These are phyloP conservation scores for Sesia bembeciformis DNA, from an alignment of 2,888 invertebrate species.

Conservation along the genomic window DNA sequence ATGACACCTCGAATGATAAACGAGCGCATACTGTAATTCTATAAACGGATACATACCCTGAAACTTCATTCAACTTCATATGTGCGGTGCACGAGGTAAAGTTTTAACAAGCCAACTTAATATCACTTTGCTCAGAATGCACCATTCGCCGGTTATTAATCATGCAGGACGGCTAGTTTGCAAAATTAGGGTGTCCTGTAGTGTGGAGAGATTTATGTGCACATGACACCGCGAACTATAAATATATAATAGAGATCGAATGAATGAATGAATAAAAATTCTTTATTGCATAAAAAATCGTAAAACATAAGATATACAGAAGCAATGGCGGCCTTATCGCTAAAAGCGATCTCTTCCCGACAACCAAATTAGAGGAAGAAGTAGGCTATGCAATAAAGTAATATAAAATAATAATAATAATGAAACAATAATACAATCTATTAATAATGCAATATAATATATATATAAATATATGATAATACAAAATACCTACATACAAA, in stretches of 20 bases:
- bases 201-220: background rate
- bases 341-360: too few relatives aligned
- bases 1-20: constrained; percentile 34
- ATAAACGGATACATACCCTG: constrained; percentile 37
- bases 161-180: constrained; percentile 69
- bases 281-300: too few relatives aligned
- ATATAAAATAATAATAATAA: too few relatives aligned
- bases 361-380: too few relatives aligned
- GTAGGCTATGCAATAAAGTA: too few relatives aligned
- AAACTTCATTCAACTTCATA: constrained; percentile 54
- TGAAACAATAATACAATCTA: too few relatives aligned
- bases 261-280: too few relatives aligned
- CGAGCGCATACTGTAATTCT: constrained; percentile 35
- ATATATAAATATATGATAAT: too few relatives aligned
- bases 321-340: too few relatives aligned
- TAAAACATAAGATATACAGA: too few relatives aligned
- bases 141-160: constrained; percentile 70
- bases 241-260: background rate
- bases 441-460: too few relatives aligned
- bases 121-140: constrained; percentile 69
- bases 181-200: constrained; percentile 48
- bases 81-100: constrained; percentile 53
- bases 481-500: too few relatives aligned
- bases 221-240: background rate
- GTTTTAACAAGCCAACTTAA: constrained; percentile 75